phyloP scores from a whole-genome alignment of 2,113 vertebrate species.

The Phylloscopus trochilus region DNA sequence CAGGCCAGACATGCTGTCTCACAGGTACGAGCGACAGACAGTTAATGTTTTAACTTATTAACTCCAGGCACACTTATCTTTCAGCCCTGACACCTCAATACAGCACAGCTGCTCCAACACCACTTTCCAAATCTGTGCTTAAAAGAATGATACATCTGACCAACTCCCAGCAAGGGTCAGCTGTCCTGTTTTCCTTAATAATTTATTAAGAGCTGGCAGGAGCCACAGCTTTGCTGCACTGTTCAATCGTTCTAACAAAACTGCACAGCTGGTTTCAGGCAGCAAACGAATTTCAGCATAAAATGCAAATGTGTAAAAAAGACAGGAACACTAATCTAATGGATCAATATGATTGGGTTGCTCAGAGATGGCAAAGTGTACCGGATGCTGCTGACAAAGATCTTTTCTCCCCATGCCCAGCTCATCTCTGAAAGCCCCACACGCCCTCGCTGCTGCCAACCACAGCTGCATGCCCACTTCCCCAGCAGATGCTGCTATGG shows the following conservation, averaged over 20 bases:
- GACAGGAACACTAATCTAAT: not conserved
- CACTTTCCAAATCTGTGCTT: not conserved
- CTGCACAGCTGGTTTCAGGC: not conserved
- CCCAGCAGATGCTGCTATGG: not conserved
- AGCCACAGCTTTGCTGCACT: not conserved
- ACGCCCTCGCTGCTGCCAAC: not conserved
- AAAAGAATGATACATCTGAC: not conserved
- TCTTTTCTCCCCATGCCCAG: not conserved
- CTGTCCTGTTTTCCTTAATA: not conserved
- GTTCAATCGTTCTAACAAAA: not conserved
- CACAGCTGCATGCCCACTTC: not conserved
- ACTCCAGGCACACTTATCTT: not conserved
- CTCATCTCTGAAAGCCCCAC: not conserved
- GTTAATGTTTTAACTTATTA: not conserved
- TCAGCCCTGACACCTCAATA: not conserved
- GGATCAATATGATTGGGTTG: accelerated
- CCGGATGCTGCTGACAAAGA: not conserved
- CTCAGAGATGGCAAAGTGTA: not conserved
- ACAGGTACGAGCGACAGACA: not conserved
- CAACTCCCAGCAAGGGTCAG: not conserved
- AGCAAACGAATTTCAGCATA: not conserved
- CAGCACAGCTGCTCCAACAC: not conserved
- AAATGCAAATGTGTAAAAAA: not conserved
- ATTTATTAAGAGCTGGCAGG: not conserved
- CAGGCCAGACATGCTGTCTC: not conserved